A percentile compares a stretch with the other conserved stretches of the same genome.
Evolutionary conservation across 2,888 invertebrate genomes (phyloP).

Genomic region (Thera britannica): DNA sequence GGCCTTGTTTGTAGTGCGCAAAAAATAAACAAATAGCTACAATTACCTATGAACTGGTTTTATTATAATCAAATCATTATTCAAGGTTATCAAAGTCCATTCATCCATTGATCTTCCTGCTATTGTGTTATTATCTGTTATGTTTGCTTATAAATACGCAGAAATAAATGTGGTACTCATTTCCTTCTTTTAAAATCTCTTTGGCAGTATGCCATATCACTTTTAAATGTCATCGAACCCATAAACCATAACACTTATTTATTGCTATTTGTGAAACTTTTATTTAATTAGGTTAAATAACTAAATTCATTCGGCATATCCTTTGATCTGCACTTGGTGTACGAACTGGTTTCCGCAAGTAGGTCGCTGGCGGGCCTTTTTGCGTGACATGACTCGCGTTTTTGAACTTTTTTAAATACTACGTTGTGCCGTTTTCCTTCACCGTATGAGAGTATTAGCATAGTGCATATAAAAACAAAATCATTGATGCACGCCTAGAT

Average conservation of each 20-base stretch:
- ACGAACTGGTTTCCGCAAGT: too few relatives aligned
- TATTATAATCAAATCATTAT: constrained; percentile 14
- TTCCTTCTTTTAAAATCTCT: constrained; percentile 34
- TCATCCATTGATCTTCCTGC: constrained; percentile 42
- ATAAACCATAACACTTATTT: constrained; percentile 1
- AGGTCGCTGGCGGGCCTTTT: too few relatives aligned
- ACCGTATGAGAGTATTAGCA: too few relatives aligned
- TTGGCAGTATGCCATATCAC: constrained; percentile 32
- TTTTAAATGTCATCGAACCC: constrained; percentile 10
- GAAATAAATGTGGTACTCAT: constrained; percentile 29
- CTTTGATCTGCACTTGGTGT: too few relatives aligned
- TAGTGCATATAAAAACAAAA: too few relatives aligned
- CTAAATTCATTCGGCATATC: too few relatives aligned
- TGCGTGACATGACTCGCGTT: too few relatives aligned
- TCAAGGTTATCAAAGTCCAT: constrained; percentile 47
- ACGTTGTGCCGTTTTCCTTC: too few relatives aligned
- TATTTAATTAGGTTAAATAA: too few relatives aligned
- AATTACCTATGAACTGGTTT: constrained; percentile 24
- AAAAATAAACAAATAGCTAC: constrained; percentile 6
- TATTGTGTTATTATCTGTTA: constrained; percentile 40
- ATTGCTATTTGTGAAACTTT: neutral
- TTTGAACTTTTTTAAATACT: too few relatives aligned
- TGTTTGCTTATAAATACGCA: constrained; percentile 28
- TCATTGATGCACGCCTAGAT: too few relatives aligned
- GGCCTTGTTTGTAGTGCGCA: neutral